These are phyloP conservation scores for Cryptoprocta ferox DNA, from an alignment of 2,797 vertebrate species.

Conservation along the genomic window DNA sequence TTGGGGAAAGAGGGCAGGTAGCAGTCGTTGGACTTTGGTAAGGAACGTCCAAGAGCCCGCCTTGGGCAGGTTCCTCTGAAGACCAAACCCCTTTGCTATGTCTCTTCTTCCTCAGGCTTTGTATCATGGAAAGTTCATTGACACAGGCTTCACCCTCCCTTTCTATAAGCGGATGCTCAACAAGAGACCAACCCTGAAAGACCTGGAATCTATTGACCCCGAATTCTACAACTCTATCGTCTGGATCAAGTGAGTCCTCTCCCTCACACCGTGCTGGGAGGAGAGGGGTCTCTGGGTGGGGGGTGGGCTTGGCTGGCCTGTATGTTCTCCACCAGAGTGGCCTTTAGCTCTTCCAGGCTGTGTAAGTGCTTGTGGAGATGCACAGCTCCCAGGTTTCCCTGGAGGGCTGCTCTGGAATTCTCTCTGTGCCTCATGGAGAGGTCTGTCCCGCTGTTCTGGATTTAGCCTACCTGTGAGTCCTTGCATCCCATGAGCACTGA, in stretches of 20 bases:
- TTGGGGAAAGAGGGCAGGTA: background rate
- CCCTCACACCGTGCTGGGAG: accelerated
- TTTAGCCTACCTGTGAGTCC: background rate
- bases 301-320: background rate
- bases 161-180: conserved; percentile 99
- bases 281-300: accelerated
- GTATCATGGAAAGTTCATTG: conserved; percentile 98
- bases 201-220: conserved; percentile 98
- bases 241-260: conserved; percentile 96
- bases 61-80: background rate
- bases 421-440: background rate
- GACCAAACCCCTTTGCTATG: background rate
- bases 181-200: conserved; percentile 97
- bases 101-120: conserved; percentile 88
- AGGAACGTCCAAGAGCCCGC: background rate
- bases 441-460: accelerated
- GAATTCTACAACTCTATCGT: conserved; percentile 99
- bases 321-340: background rate
- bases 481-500: background rate
- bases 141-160: conserved; percentile 97
- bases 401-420: background rate
- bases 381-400: background rate
- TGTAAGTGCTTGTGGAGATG: background rate
- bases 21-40: background rate
- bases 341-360: background rate